A percentile compares a stretch with the other conserved stretches of the same genome.
Evolutionary conservation across 2,888 invertebrate genomes (phyloP).

Genomic region (Rambutsinella grinnellia): DNA sequence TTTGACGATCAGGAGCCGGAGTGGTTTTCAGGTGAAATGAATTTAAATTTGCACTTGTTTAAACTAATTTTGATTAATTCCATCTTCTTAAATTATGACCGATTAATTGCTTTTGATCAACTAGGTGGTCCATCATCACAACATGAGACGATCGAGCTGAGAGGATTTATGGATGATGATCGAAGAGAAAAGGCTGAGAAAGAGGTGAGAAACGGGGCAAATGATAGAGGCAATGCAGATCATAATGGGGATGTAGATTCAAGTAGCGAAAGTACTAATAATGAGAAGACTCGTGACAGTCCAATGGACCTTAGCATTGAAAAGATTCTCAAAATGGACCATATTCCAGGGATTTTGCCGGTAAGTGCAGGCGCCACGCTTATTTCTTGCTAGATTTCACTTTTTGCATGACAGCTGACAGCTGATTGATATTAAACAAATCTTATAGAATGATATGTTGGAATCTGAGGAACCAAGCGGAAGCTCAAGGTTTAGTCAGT

Average conservation of each 20-base stretch:
- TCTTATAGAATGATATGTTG: slow-evolving; percentile 79
- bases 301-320: slow-evolving; percentile 76
- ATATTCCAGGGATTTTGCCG: slow-evolving; percentile 80
- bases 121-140: slow-evolving; percentile 88
- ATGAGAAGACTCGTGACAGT: slow-evolving; percentile 41
- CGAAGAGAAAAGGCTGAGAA: slow-evolving; percentile 51
- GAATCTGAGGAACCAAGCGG: slow-evolving; percentile 68
- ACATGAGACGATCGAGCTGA: slow-evolving; percentile 91
- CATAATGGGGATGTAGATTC: slow-evolving; percentile 42
- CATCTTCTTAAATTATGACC: not conserved
- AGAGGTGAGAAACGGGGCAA: slow-evolving; percentile 8
- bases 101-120: no score
- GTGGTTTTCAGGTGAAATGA: slow-evolving; percentile 79
- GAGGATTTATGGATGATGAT: slow-evolving; percentile 85
- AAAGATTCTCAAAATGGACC: slow-evolving; percentile 85
- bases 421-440: no score
- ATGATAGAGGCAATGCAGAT: slow-evolving; percentile 22
- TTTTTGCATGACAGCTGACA: no score
- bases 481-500: slow-evolving; percentile 72
- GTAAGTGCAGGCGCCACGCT: no score
- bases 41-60: not conserved
- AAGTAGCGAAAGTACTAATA: slow-evolving; percentile 49
- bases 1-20: slow-evolving; percentile 84
- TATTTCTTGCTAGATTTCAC: not conserved
- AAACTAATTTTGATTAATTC: not conserved